Evolutionary conservation across 2,888 invertebrate genomes (phyloP).

Genomic region (Cerastoderma edule): DNA sequence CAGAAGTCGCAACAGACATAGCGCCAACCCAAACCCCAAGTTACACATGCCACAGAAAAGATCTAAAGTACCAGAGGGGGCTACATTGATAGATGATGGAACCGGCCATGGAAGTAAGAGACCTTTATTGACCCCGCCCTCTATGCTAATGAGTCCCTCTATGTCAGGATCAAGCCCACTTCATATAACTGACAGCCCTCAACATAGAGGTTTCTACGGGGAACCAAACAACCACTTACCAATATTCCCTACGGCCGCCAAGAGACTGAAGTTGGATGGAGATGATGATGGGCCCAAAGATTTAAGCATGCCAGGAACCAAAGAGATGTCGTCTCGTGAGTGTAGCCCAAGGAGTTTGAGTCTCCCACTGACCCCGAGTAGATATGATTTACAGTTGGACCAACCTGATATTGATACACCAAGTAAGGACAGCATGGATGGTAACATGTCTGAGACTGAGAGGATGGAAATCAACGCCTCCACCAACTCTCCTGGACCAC

Average conservation of each 20-base stretch:
- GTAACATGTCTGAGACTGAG: conserved; percentile 47
- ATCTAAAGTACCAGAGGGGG: conserved; percentile 89
- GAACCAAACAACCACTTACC: conserved; percentile 75
- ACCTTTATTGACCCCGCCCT: conserved; percentile 61
- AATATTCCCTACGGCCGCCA: conserved; percentile 74
- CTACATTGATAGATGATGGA: conserved; percentile 68
- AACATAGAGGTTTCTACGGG: conserved; percentile 72
- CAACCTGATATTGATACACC: conserved; percentile 53
- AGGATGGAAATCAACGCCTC: conserved; percentile 25
- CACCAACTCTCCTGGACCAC: conserved; percentile 43
- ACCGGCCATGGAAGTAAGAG: conserved; percentile 58
- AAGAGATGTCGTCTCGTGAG: conserved; percentile 33
- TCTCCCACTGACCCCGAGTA: conserved; percentile 39
- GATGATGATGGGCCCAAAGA: conserved; percentile 69
- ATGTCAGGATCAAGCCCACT: conserved; percentile 60
- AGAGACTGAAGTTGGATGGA: conserved; percentile 72
- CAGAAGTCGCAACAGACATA: conserved; percentile 97
- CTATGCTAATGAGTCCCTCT: conserved; percentile 68
- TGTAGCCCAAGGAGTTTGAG: conserved; percentile 47
- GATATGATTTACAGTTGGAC: conserved; percentile 48
- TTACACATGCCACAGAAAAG: conserved; percentile 97
- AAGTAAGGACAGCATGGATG: conserved; percentile 48
- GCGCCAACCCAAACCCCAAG: conserved; percentile 99
- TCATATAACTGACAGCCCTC: conserved; percentile 66
- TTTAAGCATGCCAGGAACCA: conserved; percentile 58